Percentiles rank a stretch among this genome's conserved stretches.
phyloP scores from a whole-genome alignment of 1,140 invertebrate species.

The Pachyrhynchus sulphureomaculatus region DNA sequence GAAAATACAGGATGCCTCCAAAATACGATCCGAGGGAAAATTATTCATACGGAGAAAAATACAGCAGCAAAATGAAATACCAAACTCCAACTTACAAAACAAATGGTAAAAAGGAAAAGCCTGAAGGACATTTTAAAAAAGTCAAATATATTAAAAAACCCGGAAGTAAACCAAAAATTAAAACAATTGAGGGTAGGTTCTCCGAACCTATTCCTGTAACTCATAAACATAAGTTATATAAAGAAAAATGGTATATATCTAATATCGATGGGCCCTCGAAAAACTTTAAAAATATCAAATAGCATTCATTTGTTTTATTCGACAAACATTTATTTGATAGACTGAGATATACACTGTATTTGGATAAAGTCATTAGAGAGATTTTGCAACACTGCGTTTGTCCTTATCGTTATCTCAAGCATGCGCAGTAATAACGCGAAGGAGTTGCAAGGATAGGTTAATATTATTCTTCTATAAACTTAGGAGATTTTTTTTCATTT shows the following conservation, averaged over 20 bases:
- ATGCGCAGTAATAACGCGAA: too few relatives aligned
- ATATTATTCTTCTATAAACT: too few relatives aligned
- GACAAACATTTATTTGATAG: too few relatives aligned
- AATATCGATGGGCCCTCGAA: slow-evolving; percentile 33
- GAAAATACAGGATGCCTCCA: neutral
- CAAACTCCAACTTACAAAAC: neutral
- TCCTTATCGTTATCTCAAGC: too few relatives aligned
- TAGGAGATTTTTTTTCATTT: too few relatives aligned
- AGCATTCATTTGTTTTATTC: too few relatives aligned
- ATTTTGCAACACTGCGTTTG: too few relatives aligned
- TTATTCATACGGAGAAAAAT: slow-evolving; percentile 20
- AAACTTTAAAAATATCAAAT: too few relatives aligned
- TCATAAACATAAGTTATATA: slow-evolving; percentile 42
- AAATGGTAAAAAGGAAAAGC: neutral
- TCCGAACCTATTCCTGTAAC: slow-evolving; percentile 41
- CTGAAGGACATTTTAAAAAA: slow-evolving; percentile 6
- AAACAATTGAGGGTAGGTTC: slow-evolving; percentile 36
- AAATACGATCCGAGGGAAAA: slow-evolving; percentile 15
- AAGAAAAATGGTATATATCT: slow-evolving; percentile 44
- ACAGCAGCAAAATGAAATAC: slow-evolving; percentile 29
- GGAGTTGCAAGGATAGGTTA: too few relatives aligned
- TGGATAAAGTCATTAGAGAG: too few relatives aligned
- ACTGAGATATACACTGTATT: too few relatives aligned
- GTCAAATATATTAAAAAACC: slow-evolving; percentile 23
- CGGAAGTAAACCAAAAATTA: slow-evolving; percentile 9